phyloP scores from a whole-genome alignment of 2,888 invertebrate genomes.

The Quadriops clusia region DNA sequence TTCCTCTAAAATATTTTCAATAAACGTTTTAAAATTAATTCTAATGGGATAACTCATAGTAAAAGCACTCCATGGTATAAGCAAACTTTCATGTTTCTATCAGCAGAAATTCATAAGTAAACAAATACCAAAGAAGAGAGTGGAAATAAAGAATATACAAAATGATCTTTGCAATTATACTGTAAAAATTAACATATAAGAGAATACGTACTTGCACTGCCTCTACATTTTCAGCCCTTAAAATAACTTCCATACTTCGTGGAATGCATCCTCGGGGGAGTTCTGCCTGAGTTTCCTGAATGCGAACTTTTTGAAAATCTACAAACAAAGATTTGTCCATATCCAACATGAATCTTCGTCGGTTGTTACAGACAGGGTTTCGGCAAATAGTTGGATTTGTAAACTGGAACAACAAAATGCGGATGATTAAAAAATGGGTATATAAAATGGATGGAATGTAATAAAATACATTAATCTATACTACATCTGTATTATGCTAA shows the following conservation, averaged over 20 bases:
- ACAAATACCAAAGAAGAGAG: too few relatives aligned
- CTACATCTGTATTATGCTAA: background rate
- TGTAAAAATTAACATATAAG: too few relatives aligned
- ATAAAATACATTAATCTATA: conserved; percentile 1
- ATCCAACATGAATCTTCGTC: conserved; percentile 80
- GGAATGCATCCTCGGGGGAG: conserved; percentile 94
- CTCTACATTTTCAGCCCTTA: conserved; percentile 93
- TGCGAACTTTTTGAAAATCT: conserved; percentile 92
- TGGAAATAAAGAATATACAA: too few relatives aligned
- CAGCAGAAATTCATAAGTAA: too few relatives aligned
- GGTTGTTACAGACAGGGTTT: conserved; percentile 91
- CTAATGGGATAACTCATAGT: too few relatives aligned
- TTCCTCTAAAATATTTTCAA: too few relatives aligned
- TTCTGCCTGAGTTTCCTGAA: conserved; percentile 97
- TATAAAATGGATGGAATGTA: conserved; percentile 6
- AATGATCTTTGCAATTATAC: too few relatives aligned
- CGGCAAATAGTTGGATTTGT: conserved; percentile 92
- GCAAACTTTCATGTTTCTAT: too few relatives aligned
- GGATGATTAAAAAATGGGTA: conserved; percentile 4
- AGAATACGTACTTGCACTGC: too few relatives aligned
- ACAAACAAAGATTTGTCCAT: conserved; percentile 90
- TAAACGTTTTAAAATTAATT: too few relatives aligned
- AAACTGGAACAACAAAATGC: too few relatives aligned
- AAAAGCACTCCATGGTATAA: too few relatives aligned
- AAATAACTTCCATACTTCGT: conserved; percentile 85